Percentiles rank a stretch among this genome's conserved stretches.
Evolutionary conservation across 1,140 invertebrate genomes (phyloP).

Genomic region (Drosophila pallidifrons): DNA sequence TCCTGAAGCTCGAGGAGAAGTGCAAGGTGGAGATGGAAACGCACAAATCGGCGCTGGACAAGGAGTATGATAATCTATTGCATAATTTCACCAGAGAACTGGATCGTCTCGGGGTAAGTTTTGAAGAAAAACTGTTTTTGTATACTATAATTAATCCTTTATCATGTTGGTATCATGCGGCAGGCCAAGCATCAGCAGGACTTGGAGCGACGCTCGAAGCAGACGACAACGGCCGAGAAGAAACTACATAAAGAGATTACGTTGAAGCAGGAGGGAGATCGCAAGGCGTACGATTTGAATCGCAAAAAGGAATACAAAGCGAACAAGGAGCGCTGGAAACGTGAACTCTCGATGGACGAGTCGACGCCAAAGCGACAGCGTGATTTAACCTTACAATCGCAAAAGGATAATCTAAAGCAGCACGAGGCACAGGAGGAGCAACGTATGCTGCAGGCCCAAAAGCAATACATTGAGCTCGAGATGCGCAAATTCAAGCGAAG

Average conservation of each 20-base stretch:
- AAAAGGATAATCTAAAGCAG: conserved; percentile 96
- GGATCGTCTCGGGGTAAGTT: conserved; percentile 91
- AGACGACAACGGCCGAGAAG: conserved; percentile 95
- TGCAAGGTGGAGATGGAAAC: conserved; percentile 98
- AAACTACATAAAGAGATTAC: conserved; percentile 97
- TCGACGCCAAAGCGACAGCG: conserved; percentile 96
- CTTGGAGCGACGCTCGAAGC: conserved; percentile 94
- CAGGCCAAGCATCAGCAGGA: conserved; percentile 94
- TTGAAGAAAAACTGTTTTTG: not conserved
- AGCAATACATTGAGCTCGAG: conserved; percentile 96
- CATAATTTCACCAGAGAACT: conserved; percentile 96
- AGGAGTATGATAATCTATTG: conserved; percentile 97
- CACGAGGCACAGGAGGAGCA: conserved; percentile 96
- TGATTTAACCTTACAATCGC: conserved; percentile 94
- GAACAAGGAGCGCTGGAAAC: conserved; percentile 98
- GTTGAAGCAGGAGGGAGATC: conserved; percentile 94
- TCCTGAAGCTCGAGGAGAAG: conserved; percentile 96
- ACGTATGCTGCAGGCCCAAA: conserved; percentile 93
- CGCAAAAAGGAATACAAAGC: conserved; percentile 99
- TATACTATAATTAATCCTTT: too few relatives aligned
- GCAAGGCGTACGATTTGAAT: conserved; percentile 93
- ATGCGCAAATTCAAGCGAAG: conserved; percentile 96
- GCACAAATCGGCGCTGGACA: conserved; percentile 97
- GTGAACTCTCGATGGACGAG: conserved; percentile 95
- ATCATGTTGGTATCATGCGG: not conserved